Evolutionary conservation across 2,797 vertebrate genomes (phyloP), one percentile per base, ranked within the genome.

Genomic region (Karalla daura): DNA sequence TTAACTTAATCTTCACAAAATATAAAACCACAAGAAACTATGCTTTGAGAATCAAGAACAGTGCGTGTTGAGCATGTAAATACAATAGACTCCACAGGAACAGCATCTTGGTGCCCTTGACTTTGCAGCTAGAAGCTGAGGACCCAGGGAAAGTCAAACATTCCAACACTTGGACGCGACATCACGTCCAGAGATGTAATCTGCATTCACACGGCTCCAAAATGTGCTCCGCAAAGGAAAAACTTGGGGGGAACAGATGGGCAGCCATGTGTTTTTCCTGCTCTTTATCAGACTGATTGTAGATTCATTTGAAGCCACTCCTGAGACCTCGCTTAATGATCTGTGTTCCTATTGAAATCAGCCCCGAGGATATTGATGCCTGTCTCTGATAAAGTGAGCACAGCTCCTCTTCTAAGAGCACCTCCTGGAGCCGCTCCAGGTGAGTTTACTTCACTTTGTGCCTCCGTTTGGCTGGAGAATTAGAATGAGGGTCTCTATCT

Each of bases 321-420:
- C 76, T 67, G 71, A 84, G 84, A 78, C 58, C 50, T 66, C 9
- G 59, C 68, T 87, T 88, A 91, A 91, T 87, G 83, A 84, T 84
- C 76, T 89, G 81, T 80, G 84, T 79, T 84, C 76, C 83, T 76
- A 76, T 75, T 85, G 76, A 89, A 88, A 90, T 80, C 70, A 66
- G 64, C 69, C 72, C 51, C 70, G 51, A 75, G 47, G 63, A 81
- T 86, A 87, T 87, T 67, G 86, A 90, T 81, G 80, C 68, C 59
- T 70, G 65, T 78, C 76, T 72, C 78, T 76, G 74, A 85, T 86
- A 88, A 86, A 88, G 78, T 81, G 51, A 86, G 75, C 68, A 73
- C 47, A 71, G 62, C 78, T 49, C 50, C 74, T 87, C 84, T 88
- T 86, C 76, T 63, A 80, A 67, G 49, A 71, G 60, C 50, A 66